Conservation (phyloP, 2,113 vertebrate genomes). For the Myrmecophaga tridactyla region DNA sequence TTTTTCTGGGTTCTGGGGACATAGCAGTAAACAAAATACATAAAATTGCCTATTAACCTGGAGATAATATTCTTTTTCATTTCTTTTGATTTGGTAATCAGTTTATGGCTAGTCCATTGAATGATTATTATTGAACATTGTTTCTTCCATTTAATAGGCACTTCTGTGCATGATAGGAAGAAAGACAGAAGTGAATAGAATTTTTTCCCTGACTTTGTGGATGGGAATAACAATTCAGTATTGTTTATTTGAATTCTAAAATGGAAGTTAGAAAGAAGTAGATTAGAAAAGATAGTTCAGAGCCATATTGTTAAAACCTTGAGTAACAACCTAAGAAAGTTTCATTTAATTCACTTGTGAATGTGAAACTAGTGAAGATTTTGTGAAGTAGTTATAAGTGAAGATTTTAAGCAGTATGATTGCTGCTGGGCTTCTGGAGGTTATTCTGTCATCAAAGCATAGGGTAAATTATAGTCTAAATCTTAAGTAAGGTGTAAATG, state of each 20-base stretch:
- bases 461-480: background rate
- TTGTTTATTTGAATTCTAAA: background rate
- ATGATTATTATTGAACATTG: background rate
- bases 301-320: background rate
- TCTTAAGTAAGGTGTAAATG: background rate
- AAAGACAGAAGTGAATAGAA: background rate
- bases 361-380: background rate
- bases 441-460: background rate
- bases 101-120: background rate
- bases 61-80: background rate
- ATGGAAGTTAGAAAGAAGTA: background rate
- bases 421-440: background rate
- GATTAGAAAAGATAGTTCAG: background rate
- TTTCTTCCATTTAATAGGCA: background rate
- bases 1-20: background rate
- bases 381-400: too few relatives aligned
- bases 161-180: background rate
- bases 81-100: background rate
- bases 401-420: background rate
- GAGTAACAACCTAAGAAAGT: background rate
- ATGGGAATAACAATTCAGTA: background rate
- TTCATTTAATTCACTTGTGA: background rate
- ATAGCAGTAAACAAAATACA: background rate
- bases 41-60: background rate
- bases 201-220: background rate